A percentile compares a stretch with the other conserved stretches of the same genome.
phyloP scores from a whole-genome alignment of 2,113 vertebrate species.

The Callionymus lyra region DNA sequence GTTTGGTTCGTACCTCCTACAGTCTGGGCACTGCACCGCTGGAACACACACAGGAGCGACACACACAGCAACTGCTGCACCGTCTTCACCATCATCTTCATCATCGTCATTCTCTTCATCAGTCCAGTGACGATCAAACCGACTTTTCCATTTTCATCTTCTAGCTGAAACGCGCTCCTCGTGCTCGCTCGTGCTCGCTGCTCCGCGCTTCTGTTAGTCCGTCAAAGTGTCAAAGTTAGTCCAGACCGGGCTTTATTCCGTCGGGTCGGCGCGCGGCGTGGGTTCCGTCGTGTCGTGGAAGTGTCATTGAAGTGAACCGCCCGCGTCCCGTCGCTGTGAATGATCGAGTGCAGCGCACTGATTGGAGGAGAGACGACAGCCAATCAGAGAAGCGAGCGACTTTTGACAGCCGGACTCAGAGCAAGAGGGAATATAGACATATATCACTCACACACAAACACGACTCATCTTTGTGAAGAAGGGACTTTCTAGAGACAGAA shows the following conservation, averaged over 20 bases:
- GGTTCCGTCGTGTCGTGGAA: not conserved
- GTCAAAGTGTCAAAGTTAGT: no score
- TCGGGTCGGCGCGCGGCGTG: not conserved
- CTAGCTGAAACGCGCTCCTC: not conserved
- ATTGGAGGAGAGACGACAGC: conserved; percentile 34
- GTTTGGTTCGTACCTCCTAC: conserved; percentile 40
- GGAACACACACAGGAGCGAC: conserved; percentile 37
- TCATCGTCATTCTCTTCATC: conserved; percentile 21
- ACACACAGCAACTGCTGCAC: conserved; percentile 35
- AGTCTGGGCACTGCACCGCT: conserved; percentile 41
- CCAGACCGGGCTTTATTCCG: no score
- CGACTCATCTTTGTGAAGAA: not conserved
- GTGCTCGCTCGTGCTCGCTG: not conserved
- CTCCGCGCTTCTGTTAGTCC: no score
- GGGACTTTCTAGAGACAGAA: not conserved
- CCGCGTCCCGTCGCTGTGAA: conserved; percentile 5
- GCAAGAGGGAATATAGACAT: conserved; percentile 8
- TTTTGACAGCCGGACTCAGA: conserved; percentile 8
- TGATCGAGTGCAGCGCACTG: conserved; percentile 29
- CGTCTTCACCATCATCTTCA: conserved; percentile 18
- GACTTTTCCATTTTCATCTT: conserved; percentile 4
- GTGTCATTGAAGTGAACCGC: no score
- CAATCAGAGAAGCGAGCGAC: conserved; percentile 43
- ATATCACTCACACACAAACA: not conserved
- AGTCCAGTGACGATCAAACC: not conserved